These are phyloP conservation scores for Tachycineta bicolor DNA, from an alignment of 2,113 vertebrate species.

Conservation along the genomic window DNA sequence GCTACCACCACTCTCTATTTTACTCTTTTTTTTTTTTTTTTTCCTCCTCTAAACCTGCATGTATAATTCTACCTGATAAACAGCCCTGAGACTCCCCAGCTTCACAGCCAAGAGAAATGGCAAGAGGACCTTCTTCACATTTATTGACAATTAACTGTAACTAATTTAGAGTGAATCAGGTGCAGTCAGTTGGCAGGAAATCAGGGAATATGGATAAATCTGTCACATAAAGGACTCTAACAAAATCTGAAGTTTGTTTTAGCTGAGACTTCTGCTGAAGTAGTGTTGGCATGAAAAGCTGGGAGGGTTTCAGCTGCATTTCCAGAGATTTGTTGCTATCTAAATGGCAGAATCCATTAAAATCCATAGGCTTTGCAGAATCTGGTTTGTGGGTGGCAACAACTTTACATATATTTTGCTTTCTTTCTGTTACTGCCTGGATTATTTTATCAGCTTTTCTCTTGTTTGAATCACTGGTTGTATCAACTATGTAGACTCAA, in stretches of 20 bases:
- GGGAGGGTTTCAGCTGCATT: not conserved
- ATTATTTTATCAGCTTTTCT: not conserved
- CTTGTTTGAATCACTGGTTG: not conserved
- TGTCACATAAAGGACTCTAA: not conserved
- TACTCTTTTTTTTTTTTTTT: not conserved
- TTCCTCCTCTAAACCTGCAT: not conserved
- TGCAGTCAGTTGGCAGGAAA: constrained; percentile 36
- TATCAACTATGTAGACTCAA: not conserved
- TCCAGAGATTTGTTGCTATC: not conserved
- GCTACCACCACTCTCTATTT: not conserved
- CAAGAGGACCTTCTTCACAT: not conserved
- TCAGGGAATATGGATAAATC: not conserved
- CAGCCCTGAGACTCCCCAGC: not conserved
- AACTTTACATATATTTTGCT: not conserved
- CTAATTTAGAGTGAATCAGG: constrained; percentile 31
- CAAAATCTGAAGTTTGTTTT: not conserved
- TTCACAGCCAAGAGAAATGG: not conserved
- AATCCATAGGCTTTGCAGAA: not conserved
- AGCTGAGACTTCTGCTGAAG: not conserved
- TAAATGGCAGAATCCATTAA: not conserved
- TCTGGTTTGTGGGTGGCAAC: not conserved
- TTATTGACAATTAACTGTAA: constrained; percentile 14
- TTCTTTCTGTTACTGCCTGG: not conserved
- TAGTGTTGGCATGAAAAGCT: not conserved
- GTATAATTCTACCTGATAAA: not conserved